These are phyloP conservation scores for Scolanthus callimorphus DNA, from an alignment of 92 coral and sea anemone genomes.

Conservation along the genomic window DNA sequence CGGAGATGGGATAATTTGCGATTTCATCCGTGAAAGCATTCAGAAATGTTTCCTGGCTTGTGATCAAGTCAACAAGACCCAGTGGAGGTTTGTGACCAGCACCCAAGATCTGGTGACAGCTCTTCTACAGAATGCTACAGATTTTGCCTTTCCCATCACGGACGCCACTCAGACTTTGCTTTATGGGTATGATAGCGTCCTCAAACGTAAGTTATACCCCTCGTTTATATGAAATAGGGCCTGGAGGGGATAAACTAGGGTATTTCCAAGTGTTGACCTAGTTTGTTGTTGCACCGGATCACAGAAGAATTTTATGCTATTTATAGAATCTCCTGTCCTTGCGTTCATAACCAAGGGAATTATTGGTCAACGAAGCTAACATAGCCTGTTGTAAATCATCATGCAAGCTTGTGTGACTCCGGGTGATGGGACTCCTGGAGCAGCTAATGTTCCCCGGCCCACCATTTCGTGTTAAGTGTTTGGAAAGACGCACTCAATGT, in stretches of 20 bases:
- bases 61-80: not conserved
- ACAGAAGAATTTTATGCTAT: not conserved
- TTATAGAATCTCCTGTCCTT: too few species aligned
- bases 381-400: too few species aligned
- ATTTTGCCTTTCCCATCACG: constrained; percentile 18
- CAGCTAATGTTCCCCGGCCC: too few species aligned
- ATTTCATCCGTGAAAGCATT: constrained; percentile 7
- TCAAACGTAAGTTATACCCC: not conserved
- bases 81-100: constrained; percentile 10
- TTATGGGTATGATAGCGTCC: constrained; percentile 1
- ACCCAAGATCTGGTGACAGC: not conserved
- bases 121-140: constrained; percentile 9
- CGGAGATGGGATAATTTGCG: constrained; percentile 13
- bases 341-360: too few species aligned
- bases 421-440: too few species aligned
- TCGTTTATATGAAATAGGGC: not conserved
- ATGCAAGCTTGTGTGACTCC: too few species aligned
- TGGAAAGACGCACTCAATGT: too few species aligned
- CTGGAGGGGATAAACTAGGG: too few species aligned
- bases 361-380: too few species aligned
- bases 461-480: too few species aligned
- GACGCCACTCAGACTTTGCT: constrained; percentile 2
- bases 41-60: constrained; percentile 22
- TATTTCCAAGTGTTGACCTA: too few species aligned
- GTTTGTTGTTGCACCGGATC: not conserved